Conservation (phyloP, 2,888 invertebrate species). For the Hololepta plana region DNA sequence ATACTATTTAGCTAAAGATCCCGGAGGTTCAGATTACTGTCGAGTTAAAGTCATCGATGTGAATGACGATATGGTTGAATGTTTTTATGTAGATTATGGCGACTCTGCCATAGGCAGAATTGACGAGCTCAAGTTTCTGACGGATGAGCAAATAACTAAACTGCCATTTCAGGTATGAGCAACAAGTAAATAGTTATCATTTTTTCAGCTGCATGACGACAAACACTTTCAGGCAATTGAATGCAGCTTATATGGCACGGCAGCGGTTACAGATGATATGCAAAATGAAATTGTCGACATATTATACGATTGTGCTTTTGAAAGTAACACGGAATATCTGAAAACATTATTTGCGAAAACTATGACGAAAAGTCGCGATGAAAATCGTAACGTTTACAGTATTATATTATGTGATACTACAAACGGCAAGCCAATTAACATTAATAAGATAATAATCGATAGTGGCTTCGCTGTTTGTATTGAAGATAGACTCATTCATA, state of each 20-base stretch:
- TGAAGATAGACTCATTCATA: constrained; percentile 12
- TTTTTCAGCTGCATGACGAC: no score
- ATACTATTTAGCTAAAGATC: constrained; percentile 32
- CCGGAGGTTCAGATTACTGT: constrained; percentile 26
- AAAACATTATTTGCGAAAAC: no score
- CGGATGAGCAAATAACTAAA: constrained; percentile 29
- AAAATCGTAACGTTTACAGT: no score
- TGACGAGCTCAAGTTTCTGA: constrained; percentile 29
- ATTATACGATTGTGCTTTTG: constrained; percentile 30
- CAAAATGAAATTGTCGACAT: constrained; percentile 32
- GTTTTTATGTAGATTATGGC: constrained; percentile 46
- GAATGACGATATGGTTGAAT: constrained; percentile 26
- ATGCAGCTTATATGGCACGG: constrained; percentile 36
- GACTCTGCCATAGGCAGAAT: constrained; percentile 30
- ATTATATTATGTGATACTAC: constrained; percentile 32
- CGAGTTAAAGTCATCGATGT: constrained; percentile 29
- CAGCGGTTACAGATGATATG: constrained; percentile 32
- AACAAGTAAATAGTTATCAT: no score
- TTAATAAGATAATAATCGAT: constrained; percentile 33
- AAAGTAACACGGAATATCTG: no score
- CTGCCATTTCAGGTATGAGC: constrained; percentile 37
- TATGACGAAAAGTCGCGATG: no score
- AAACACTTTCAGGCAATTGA: constrained; percentile 35
- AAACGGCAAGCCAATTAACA: constrained; percentile 23
- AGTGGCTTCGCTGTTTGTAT: constrained; percentile 27